Evolutionary conservation across 2,888 invertebrate genomes (phyloP).

Genomic region (Idaea dimidiata): DNA sequence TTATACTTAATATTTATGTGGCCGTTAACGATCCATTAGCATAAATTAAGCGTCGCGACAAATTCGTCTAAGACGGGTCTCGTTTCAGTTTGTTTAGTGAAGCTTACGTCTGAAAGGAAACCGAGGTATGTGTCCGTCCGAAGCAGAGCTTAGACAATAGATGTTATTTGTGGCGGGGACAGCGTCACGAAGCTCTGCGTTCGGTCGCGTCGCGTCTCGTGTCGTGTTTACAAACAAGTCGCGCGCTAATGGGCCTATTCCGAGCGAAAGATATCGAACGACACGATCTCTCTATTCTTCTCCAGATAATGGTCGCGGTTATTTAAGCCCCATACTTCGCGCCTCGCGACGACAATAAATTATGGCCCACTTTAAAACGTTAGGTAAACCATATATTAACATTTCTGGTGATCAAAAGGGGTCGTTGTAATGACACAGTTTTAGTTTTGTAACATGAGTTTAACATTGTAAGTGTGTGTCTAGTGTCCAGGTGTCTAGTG

Average conservation of each 20-base stretch:
- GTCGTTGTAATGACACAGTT: not conserved
- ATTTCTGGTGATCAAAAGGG: not conserved
- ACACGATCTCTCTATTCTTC: conserved; percentile 28
- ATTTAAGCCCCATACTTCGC: not conserved
- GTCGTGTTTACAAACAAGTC: conserved; percentile 63
- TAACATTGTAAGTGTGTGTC: not conserved
- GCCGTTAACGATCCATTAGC: conserved; percentile 68
- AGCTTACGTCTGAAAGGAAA: conserved; percentile 38
- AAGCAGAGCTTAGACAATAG: conserved; percentile 29
- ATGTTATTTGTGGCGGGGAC: conserved; percentile 29
- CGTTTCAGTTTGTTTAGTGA: conserved; percentile 52
- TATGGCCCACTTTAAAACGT: not conserved
- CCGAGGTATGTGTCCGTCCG: conserved; percentile 52
- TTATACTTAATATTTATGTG: conserved; percentile 53
- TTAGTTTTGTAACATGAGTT: conserved; percentile 3
- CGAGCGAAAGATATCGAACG: conserved; percentile 28
- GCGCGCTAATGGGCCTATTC: conserved; percentile 66
- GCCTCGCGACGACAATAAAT: not conserved
- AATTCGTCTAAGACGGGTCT: conserved; percentile 47
- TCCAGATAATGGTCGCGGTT: conserved; percentile 19
- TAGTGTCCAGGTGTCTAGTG: too few species aligned
- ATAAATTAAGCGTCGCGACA: conserved; percentile 65
- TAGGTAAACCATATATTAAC: conserved; percentile 32
- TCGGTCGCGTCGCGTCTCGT: conserved; percentile 29
- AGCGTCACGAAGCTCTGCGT: conserved; percentile 33